phyloP scores from a whole-genome alignment of 2,888 invertebrate species.

The Alitta virens region DNA sequence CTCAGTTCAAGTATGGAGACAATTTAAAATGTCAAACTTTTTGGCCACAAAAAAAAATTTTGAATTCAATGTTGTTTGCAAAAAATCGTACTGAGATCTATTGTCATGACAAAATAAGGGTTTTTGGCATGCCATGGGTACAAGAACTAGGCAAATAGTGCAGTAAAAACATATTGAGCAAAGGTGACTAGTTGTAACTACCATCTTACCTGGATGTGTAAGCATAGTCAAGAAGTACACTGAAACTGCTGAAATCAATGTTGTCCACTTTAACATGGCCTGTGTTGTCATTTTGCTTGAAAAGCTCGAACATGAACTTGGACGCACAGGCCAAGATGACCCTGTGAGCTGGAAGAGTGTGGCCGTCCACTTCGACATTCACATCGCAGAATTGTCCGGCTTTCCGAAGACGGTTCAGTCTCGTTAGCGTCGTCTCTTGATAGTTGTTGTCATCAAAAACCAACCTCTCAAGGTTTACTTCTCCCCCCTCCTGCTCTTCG shows the following conservation, averaged over 20 bases:
- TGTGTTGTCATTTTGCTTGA: slow-evolving; percentile 61
- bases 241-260: slow-evolving; percentile 69
- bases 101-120: too few species aligned
- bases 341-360: slow-evolving; percentile 74
- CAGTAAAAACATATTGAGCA: background rate
- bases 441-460: slow-evolving; percentile 41
- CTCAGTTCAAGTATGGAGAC: too few species aligned
- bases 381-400: slow-evolving; percentile 85
- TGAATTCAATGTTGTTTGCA: too few species aligned
- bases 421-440: slow-evolving; percentile 61
- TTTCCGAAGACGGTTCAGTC: slow-evolving; percentile 77
- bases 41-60: too few species aligned
- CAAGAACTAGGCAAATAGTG: background rate
- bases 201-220: slow-evolving; percentile 70
- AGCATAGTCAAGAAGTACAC: slow-evolving; percentile 76
- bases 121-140: too few species aligned
- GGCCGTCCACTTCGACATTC: slow-evolving; percentile 72
- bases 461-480: slow-evolving; percentile 22
- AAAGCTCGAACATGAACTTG: slow-evolving; percentile 73
- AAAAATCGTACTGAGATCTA: too few species aligned
- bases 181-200: background rate
- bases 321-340: slow-evolving; percentile 78
- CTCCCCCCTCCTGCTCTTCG: slow-evolving; percentile 8
- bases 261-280: slow-evolving; percentile 65
- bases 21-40: too few species aligned